A percentile compares a stretch with the other conserved stretches of the same genome.
Evolutionary conservation across 2,113 vertebrate species (phyloP).

Genomic region (Buteo buteo): DNA sequence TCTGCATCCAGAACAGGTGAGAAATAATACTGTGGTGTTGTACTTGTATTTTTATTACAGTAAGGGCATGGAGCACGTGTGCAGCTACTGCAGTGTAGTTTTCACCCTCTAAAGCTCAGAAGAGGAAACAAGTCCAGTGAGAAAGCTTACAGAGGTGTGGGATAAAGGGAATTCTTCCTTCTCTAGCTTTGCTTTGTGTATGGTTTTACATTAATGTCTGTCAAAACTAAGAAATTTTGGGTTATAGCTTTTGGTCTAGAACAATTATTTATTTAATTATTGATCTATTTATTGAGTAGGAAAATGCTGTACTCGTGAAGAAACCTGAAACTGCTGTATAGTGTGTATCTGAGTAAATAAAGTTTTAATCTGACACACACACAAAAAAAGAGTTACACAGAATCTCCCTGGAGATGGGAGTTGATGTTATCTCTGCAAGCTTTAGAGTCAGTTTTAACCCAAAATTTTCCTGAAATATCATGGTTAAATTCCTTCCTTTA

Average conservation of each 20-base stretch:
- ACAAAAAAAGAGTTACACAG: background rate
- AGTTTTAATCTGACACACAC: background rate
- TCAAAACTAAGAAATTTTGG: background rate
- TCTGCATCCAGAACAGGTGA: background rate
- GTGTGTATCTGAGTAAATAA: background rate
- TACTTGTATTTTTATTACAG: background rate
- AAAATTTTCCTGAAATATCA: background rate
- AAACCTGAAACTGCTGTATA: background rate
- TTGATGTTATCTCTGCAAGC: background rate
- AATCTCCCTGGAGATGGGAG: background rate
- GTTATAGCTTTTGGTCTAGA: background rate
- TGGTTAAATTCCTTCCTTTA: background rate
- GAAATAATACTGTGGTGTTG: background rate
- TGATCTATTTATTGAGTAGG: background rate
- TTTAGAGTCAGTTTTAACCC: background rate
- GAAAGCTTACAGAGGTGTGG: background rate
- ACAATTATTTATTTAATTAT: background rate
- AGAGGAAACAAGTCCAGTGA: background rate
- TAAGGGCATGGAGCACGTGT: background rate
- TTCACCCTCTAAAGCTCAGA: background rate
- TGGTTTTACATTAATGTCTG: background rate
- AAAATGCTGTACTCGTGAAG: background rate
- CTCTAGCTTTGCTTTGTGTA: background rate
- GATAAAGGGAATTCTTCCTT: background rate
- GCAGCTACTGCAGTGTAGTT: background rate